phyloP scores from a whole-genome alignment of 2,113 vertebrate genomes.

The Entomyzon cyanotis region DNA sequence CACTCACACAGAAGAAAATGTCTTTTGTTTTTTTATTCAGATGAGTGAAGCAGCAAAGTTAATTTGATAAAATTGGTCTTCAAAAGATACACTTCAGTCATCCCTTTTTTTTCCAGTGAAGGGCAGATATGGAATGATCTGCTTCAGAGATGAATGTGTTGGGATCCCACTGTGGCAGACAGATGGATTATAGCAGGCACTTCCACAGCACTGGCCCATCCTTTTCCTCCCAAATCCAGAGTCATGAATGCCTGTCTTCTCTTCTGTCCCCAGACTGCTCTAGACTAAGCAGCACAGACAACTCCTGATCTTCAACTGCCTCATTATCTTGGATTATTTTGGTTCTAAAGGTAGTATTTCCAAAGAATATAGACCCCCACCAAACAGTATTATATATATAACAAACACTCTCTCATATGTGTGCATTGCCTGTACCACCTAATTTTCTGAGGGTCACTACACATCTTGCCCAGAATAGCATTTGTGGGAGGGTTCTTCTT shows the following conservation, averaged over 20 bases:
- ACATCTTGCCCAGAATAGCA: rapidly evolving
- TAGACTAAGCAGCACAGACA: background rate
- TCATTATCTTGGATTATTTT: background rate
- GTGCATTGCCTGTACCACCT: background rate
- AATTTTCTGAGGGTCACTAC: background rate
- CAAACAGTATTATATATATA: background rate
- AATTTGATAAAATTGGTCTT: background rate
- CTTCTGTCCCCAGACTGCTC: background rate
- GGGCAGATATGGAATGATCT: background rate
- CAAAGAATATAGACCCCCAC: background rate
- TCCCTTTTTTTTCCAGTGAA: background rate
- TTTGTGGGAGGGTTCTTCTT: background rate
- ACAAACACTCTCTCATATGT: background rate
- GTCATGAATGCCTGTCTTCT: background rate
- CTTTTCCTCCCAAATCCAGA: background rate
- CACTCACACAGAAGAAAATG: slow-evolving; percentile 4
- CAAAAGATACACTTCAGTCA: background rate
- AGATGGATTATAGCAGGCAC: background rate
- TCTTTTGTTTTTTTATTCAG: background rate
- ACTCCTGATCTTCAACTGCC: background rate
- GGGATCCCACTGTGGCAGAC: background rate
- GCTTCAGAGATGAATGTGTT: background rate
- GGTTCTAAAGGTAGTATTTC: background rate
- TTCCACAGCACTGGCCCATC: background rate
- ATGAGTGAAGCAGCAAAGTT: background rate